These are phyloP conservation scores for Marasmarcha lunaedactyla DNA, from an alignment of 2,888 invertebrate genomes.

Conservation along the genomic window DNA sequence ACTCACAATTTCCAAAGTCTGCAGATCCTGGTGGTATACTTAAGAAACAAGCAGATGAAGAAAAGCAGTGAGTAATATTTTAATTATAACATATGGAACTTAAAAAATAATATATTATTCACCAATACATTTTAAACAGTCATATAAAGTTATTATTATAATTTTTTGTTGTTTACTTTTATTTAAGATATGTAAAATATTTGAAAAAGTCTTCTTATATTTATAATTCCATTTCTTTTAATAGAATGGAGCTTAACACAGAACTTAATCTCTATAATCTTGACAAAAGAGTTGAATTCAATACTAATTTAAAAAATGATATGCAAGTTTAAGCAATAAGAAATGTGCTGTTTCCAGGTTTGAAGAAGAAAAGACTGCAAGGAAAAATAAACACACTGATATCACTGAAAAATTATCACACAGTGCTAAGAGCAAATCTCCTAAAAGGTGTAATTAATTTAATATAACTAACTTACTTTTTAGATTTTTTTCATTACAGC, in stretches of 20 bases:
- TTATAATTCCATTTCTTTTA: too few relatives aligned
- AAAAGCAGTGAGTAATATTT: constrained; percentile 1
- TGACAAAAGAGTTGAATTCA: too few relatives aligned
- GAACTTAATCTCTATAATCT: too few relatives aligned
- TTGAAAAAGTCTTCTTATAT: too few relatives aligned
- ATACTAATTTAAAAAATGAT: too few relatives aligned
- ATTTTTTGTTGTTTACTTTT: too few relatives aligned
- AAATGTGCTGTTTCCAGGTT: constrained; percentile 22
- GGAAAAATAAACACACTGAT: constrained; percentile 31
- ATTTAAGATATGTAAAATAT: too few relatives aligned
- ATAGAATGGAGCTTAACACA: too few relatives aligned
- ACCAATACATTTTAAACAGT: too few relatives aligned
- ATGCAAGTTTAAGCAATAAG: neutral
- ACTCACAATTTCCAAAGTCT: constrained; percentile 54
- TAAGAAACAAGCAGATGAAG: constrained; percentile 40
- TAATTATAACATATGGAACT: neutral
- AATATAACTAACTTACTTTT: neutral
- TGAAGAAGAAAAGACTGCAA: constrained; percentile 36
- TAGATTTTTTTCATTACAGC: neutral
- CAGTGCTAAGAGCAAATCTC: constrained; percentile 9
- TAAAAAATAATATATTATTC: too few relatives aligned
- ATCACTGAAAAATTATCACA: constrained; percentile 31
- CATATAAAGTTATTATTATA: too few relatives aligned
- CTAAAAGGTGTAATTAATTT: constrained; percentile 9
- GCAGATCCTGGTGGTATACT: constrained; percentile 59